A percentile compares a stretch with the other conserved stretches of the same genome.
Evolutionary conservation across 2,888 invertebrate species (phyloP).

Genomic region (Rhagonycha fulva): DNA sequence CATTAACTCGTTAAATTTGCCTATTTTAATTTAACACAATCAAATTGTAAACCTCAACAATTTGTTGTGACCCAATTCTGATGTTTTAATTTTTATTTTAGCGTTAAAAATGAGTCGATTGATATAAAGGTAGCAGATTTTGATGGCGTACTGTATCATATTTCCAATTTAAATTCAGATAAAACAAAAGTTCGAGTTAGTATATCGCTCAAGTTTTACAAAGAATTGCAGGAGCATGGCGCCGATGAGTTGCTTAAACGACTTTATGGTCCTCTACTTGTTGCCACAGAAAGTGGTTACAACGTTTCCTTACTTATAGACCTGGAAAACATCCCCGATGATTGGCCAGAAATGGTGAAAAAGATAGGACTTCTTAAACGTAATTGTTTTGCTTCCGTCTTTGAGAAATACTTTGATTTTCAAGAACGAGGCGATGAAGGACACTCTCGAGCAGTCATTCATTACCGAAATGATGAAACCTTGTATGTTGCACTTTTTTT

Average conservation of each 20-base stretch:
- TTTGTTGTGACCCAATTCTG: neutral
- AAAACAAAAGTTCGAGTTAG: constrained; percentile 98
- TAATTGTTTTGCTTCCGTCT: constrained; percentile 99
- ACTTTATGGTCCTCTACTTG: constrained; percentile 85
- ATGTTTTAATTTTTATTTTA: constrained; percentile 57
- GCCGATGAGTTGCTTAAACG: constrained; percentile 94
- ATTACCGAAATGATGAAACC: constrained; percentile 98
- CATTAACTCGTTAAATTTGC: neutral
- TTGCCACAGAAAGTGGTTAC: constrained; percentile 88
- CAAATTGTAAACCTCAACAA: neutral
- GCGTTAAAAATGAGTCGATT: constrained; percentile 92
- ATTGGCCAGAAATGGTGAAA: constrained; percentile 88
- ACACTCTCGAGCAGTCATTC: constrained; percentile 94
- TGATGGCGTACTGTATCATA: constrained; percentile 97
- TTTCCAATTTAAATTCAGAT: constrained; percentile 95
- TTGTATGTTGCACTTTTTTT: constrained; percentile 68
- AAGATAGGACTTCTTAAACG: constrained; percentile 93
- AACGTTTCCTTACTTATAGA: constrained; percentile 93
- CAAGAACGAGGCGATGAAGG: constrained; percentile 92
- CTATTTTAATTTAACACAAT: neutral
- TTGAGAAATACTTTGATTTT: constrained; percentile 98
- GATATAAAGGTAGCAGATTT: constrained; percentile 96
- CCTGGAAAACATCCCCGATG: constrained; percentile 87
- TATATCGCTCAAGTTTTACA: constrained; percentile 97
- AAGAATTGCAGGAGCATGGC: constrained; percentile 97